Base-by-base conservation (phyloP, 2,888 invertebrate genomes). In the Thecophora atra region DNA sequence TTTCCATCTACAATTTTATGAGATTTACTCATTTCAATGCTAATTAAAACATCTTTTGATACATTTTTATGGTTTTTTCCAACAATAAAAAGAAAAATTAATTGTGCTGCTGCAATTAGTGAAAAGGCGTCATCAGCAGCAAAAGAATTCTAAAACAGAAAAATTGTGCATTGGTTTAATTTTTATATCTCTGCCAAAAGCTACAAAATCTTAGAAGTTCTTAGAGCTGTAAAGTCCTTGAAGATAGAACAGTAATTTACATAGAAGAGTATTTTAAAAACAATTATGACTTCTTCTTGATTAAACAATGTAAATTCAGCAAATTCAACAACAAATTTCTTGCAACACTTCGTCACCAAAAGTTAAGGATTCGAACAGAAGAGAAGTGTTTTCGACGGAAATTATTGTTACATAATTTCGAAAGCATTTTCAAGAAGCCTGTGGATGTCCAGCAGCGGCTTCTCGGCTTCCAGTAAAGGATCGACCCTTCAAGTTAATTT, bases 11-110 rank as follows among this genome's bases (percentile, higher is more conserved):
- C 51, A 51, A 37, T 17, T 66, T 66, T 51, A 66, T 66, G 28
- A 66, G 65, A 66, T 66, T 51, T 26, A n/a, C 65, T n/a, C 65
- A 65, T 51, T 65, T 65, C 24, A 66, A 66, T 51, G 51, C 30
- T 52, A 37, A 66, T 66, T 66, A 51, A 66, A 52, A 42, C 21
- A 26, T 28, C 24, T 66, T 26, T 66, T 26, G 17, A n/a, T 15
- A 47, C 28, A 47, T 26, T n/a, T 66, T 26, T 65, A 51, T 51
- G 65, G 65, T 51, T 66, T 51, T 66, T 67, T 67, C 67, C 37
- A 67, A 54, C 37, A 37, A 54, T 3, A 67, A 66, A 5, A 52
- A 54, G 15, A 24, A 54, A 67, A 67, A 24, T 54, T 37, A 13
- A 37, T 44, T 47, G 44, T 64, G 13, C 13, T 11, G 15, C 47